Base-by-base conservation (phyloP, 2,113 vertebrate species). In the Numida meleagris region DNA sequence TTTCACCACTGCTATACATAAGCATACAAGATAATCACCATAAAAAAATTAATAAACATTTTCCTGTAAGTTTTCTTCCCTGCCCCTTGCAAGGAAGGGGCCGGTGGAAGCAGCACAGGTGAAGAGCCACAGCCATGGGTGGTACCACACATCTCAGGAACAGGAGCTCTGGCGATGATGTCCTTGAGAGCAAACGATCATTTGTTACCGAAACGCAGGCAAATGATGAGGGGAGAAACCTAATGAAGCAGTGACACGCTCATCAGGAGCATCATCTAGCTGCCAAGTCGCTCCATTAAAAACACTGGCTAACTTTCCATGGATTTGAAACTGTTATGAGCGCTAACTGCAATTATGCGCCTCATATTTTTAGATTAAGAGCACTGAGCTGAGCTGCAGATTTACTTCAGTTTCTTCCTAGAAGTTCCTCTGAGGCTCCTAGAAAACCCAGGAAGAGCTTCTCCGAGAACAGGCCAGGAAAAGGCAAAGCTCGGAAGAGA, bases 201-300 rank as follows among this genome's bases (percentile, higher is more conserved):
- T 86, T 91, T 91, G 88, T 38, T 86, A 65, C 82, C 86, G 85
- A 96, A 93, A 89, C 24, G 34, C 61, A 90, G 59, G 48, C 51
- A 95, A 94, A 82, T 20, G 70, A 70, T 6, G 83, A 96, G 53
- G 24, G 58, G 74, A 74, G 59, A 77, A 96, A 86, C 94, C 23
- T 90, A 96, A 96, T 86, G 94, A 94, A 96, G 89, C 86, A 75
- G 70, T 43, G 79, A 46, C 59, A 87, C 33, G 42, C 90, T 93
- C 61, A 89, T 94, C 77, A 89, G 83, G 75, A 79, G 16, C 48
- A 72, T 70, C 76, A 95, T 82, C 73, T 80, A 72, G 29, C 82
- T 14, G 84, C 51, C 15, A 94, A 95, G 66, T 12, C 50, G 25
- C 71, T 67, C 38, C 73, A 67, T 80, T 92, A 94, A 93, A 95